Evolutionary conservation across 2,797 vertebrate genomes (phyloP), one percentile per base, ranked within the genome.

Genomic region (Channa striata): DNA sequence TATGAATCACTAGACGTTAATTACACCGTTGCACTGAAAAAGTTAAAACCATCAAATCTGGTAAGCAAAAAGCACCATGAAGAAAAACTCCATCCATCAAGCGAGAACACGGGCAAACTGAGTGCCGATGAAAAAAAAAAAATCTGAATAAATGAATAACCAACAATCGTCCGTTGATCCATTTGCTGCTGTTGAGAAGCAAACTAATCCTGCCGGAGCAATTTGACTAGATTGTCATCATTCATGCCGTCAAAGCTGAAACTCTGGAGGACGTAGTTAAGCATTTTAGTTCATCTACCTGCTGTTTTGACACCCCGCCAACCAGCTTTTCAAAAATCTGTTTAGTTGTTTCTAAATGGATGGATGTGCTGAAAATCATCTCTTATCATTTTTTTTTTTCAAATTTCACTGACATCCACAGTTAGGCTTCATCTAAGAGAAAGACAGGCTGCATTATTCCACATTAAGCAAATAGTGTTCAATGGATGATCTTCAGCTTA

Each of bases 291-390:
- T 40, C 16, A 60, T 37, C 16, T 39, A 59, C 48, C 49, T 61
- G 49, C 42, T 60, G 37, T 30, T 30, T 30, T 30, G 25, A 30
- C 25, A 54, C 25, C 33, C 4, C 13, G 19, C 25, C 43, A 19
- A 23, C 17, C 40, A 12, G 44, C 43, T 61, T 70, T 52, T 47
- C 25, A 17, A 48, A 48, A 36, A 39, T 57, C 10, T 54, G 60
- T 49, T 59, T 19, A 39, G 51, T 20, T 54, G 56, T 6, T 30
- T 4, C 25, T 19, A 12, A 49, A 43, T 8, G 68, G 50, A 13
- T 13, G 20, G 34, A 56, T 62, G n/a, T 37, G 44, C 16, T 25
- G 50, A 50, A 23, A 21, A 65, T n/a, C 25, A 30, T 30, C 25
- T 30, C 25, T 6, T 4, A 30, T n/a, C n/a, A 30, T 30, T 30